These are phyloP conservation scores for Notothenia coriiceps DNA, from an alignment of 2,113 vertebrate species.

Conservation along the genomic window DNA sequence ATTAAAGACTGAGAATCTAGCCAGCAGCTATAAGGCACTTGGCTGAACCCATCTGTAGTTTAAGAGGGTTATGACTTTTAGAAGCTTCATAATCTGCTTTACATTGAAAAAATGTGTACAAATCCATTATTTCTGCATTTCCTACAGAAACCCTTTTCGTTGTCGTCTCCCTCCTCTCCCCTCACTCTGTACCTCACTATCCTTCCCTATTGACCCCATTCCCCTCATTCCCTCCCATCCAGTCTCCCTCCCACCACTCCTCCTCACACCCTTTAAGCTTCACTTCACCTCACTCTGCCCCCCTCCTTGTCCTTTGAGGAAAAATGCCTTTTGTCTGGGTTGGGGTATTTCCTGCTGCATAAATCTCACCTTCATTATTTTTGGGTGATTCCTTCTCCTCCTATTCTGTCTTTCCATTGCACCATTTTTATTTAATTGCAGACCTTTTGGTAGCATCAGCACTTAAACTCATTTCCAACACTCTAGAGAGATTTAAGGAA, in stretches of 20 bases:
- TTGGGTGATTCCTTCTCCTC: not conserved
- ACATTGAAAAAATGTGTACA: not conserved
- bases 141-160: not conserved
- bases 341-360: not conserved
- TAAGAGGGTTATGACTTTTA: not conserved
- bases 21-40: not conserved
- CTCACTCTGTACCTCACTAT: not conserved
- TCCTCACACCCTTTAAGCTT: constrained; percentile 43
- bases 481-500: constrained; percentile 3
- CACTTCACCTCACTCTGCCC: constrained; percentile 46
- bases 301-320: constrained; percentile 12
- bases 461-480: not conserved
- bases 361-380: constrained; percentile 1
- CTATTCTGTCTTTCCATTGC: not conserved
- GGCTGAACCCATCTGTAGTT: constrained; percentile 4
- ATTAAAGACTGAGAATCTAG: not conserved
- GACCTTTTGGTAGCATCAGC: not conserved
- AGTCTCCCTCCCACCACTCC: constrained; percentile 16
- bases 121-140: not conserved
- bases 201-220: constrained; percentile 39
- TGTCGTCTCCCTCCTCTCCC: not conserved
- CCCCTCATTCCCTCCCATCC: not conserved
- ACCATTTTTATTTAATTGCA: not conserved
- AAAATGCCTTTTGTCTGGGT: not conserved
- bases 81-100: not conserved